Conservation (phyloP, 1,140 invertebrate species). For the Megalopta genalis region DNA sequence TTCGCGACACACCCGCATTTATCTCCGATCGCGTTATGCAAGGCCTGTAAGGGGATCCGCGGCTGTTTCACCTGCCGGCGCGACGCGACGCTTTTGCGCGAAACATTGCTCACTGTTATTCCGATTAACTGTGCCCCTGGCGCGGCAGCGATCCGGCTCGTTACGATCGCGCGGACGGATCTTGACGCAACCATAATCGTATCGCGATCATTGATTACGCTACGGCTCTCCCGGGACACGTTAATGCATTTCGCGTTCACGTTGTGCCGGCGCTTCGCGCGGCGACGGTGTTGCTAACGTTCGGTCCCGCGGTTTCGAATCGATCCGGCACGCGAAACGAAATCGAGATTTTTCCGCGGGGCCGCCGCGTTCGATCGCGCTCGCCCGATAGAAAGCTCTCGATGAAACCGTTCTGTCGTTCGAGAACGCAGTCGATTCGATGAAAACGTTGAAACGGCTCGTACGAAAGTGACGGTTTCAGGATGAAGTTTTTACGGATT, state of each 20-base stretch:
- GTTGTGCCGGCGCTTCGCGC: too few relatives aligned
- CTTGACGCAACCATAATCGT: slow-evolving; percentile 55
- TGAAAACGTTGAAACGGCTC: too few relatives aligned
- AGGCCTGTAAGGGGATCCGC: slow-evolving; percentile 43
- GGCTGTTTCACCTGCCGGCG: slow-evolving; percentile 37
- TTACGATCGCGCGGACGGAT: slow-evolving; percentile 24
- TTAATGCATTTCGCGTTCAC: neutral
- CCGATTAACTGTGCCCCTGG: slow-evolving; percentile 48
- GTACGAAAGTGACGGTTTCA: too few relatives aligned
- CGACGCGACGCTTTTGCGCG: slow-evolving; percentile 46
- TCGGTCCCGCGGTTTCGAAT: neutral
- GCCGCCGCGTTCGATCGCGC: too few relatives aligned
- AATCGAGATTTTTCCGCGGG: neutral
- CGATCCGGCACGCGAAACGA: neutral
- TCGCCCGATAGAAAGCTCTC: too few relatives aligned
- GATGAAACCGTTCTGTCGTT: too few relatives aligned
- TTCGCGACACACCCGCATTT: slow-evolving; percentile 39
- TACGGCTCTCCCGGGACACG: neutral
- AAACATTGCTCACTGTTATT: slow-evolving; percentile 60
- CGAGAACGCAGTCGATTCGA: too few relatives aligned
- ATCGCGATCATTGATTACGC: slow-evolving; percentile 41
- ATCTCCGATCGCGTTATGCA: slow-evolving; percentile 51
- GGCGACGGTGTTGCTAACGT: neutral
- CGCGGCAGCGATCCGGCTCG: slow-evolving; percentile 40
- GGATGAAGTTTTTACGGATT: too few relatives aligned